Evolutionary conservation across 2,888 invertebrate species (phyloP).

Genomic region (Epistrophe grossulariae): DNA sequence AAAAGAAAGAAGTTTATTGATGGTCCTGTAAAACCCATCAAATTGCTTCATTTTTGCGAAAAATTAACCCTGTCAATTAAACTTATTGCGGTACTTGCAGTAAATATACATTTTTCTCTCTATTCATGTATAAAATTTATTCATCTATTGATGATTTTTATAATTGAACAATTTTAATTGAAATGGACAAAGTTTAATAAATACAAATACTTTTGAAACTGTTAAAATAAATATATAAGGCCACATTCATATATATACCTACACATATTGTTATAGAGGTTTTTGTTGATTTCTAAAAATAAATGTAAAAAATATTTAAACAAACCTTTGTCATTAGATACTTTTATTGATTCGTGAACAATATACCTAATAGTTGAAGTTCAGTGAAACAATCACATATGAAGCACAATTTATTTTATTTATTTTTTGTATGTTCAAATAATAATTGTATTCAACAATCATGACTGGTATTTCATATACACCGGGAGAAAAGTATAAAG

Average conservation of each 20-base stretch:
- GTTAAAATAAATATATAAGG: neutral
- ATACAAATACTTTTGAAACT: neutral
- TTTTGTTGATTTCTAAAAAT: neutral
- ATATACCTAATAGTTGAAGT: neutral
- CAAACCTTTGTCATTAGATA: slow-evolving; percentile 2
- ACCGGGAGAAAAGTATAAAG: neutral
- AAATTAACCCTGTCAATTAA: neutral
- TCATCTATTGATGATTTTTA: neutral
- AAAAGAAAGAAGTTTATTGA: too few relatives aligned
- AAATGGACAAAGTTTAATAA: neutral
- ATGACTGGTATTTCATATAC: neutral
- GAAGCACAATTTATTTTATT: neutral
- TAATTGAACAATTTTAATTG: neutral
- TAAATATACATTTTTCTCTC: neutral
- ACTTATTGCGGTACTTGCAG: neutral
- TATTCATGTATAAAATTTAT: neutral
- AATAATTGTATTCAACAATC: neutral
- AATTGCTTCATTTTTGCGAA: neutral
- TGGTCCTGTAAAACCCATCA: neutral
- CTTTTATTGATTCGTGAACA: neutral
- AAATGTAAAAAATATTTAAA: neutral
- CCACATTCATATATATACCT: neutral
- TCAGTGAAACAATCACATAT: neutral
- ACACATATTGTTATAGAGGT: neutral
- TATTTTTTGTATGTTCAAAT: neutral